A percentile compares a stretch with the other conserved stretches of the same genome.
Conservation (phyloP, 2,797 vertebrate genomes). For the Taenioides sp. region DNA sequence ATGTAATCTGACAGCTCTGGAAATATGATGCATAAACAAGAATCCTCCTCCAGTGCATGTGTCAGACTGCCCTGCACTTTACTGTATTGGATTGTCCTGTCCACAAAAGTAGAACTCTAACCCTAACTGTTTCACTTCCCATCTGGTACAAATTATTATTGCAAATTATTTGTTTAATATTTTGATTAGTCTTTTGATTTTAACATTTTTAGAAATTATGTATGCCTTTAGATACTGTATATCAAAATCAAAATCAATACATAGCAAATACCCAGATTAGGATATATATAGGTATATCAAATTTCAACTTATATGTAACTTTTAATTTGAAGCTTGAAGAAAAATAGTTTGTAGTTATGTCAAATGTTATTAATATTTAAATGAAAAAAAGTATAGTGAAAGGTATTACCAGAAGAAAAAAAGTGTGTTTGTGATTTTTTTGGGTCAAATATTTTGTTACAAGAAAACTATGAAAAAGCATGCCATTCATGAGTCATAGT, state of each 20-base stretch:
- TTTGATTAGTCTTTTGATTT: no score
- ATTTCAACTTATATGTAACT: no score
- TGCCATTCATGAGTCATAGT: no score
- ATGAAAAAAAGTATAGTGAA: neutral
- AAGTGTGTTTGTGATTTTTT: neutral
- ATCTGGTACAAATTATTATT: conserved; percentile 20
- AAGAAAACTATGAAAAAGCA: no score
- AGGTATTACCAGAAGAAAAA: no score
- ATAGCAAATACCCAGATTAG: no score
- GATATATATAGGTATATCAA: no score
- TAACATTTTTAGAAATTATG: no score
- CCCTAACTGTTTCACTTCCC: conserved; percentile 20
- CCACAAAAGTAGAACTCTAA: conserved; percentile 35
- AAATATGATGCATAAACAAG: conserved; percentile 21
- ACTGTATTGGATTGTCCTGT: conserved; percentile 30
- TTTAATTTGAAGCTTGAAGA: no score
- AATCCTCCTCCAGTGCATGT: conserved; percentile 5
- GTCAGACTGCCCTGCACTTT: conserved; percentile 18
- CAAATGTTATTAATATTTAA: neutral
- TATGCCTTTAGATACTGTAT: no score
- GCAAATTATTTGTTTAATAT: no score
- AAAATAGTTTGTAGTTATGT: neutral
- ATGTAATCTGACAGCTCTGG: conserved; percentile 9
- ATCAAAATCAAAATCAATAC: no score
- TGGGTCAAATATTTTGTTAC: neutral